A percentile compares a stretch with the other conserved stretches of the same genome.
phyloP scores from a whole-genome alignment of 2,888 invertebrate species.

The Chrysolina haemoptera region DNA sequence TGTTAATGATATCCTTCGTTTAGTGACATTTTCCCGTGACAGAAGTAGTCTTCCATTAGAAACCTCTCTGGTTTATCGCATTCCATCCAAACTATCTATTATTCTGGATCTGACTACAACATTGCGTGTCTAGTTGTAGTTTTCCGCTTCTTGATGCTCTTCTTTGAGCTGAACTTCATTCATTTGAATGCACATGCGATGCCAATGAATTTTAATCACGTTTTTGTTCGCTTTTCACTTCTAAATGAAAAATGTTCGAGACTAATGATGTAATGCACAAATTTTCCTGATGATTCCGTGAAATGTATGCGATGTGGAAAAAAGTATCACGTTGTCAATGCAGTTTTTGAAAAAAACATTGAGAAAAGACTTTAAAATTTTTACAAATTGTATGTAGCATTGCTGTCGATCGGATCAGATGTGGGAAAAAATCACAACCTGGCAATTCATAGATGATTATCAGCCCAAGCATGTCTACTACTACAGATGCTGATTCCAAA shows the following conservation, averaged over 20 bases:
- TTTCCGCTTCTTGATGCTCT: conserved; percentile 53
- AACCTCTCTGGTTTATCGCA: conserved; percentile 50
- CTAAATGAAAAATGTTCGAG: conserved; percentile 19
- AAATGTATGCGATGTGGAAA: neutral
- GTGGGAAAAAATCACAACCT: no score
- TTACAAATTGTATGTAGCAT: no score
- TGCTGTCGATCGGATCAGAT: no score
- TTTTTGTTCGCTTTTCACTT: conserved; percentile 18
- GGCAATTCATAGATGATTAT: no score
- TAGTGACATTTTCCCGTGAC: conserved; percentile 39
- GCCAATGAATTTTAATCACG: conserved; percentile 22
- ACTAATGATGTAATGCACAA: neutral
- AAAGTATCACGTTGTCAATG: neutral
- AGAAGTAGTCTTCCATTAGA: conserved; percentile 51
- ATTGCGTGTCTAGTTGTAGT: conserved; percentile 54
- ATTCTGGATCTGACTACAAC: conserved; percentile 52
- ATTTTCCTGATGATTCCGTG: neutral
- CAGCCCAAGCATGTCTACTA: neutral
- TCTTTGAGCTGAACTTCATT: conserved; percentile 34
- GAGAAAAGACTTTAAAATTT: no score
- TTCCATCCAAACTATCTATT: conserved; percentile 48
- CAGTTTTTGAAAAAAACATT: neutral
- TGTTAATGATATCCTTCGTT: neutral
- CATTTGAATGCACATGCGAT: conserved; percentile 46
- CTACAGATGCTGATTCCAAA: no score